Evolutionary conservation across 2,113 vertebrate genomes (phyloP).

Genomic region (Anthoscopus minutus): DNA sequence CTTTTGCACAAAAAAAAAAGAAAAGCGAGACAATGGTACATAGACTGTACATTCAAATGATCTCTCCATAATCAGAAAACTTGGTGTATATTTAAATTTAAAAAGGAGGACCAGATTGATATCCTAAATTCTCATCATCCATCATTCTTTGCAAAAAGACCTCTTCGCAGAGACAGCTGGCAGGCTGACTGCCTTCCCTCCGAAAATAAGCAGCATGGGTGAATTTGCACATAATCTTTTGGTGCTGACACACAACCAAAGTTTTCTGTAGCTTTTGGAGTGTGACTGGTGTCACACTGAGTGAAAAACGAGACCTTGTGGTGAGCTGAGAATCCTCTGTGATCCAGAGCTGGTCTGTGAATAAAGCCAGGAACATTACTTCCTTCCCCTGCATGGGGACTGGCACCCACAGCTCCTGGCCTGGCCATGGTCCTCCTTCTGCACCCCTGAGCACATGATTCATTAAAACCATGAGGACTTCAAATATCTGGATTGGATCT

Average conservation of each 20-base stretch:
- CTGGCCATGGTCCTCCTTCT: neutral
- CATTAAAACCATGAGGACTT: neutral
- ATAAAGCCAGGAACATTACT: neutral
- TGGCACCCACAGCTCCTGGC: neutral
- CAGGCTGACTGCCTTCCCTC: neutral
- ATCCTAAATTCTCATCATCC: neutral
- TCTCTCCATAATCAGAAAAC: neutral
- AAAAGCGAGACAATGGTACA: neutral
- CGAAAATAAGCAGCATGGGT: neutral
- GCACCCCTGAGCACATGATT: fast-evolving
- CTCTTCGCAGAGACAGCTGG: neutral
- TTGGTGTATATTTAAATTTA: neutral
- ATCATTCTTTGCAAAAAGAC: neutral
- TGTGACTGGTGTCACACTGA: neutral
- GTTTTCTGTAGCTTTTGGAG: neutral
- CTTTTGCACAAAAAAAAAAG: neutral
- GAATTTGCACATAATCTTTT: neutral
- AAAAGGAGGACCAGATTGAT: neutral
- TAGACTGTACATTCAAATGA: neutral
- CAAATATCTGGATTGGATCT: neutral
- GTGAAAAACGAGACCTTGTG: neutral
- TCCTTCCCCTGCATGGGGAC: neutral
- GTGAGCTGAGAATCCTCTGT: neutral
- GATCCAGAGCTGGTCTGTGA: neutral
- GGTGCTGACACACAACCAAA: neutral